Conservation (phyloP, 92 coral and sea anemone genomes). For the Phenganax stokvisi region DNA sequence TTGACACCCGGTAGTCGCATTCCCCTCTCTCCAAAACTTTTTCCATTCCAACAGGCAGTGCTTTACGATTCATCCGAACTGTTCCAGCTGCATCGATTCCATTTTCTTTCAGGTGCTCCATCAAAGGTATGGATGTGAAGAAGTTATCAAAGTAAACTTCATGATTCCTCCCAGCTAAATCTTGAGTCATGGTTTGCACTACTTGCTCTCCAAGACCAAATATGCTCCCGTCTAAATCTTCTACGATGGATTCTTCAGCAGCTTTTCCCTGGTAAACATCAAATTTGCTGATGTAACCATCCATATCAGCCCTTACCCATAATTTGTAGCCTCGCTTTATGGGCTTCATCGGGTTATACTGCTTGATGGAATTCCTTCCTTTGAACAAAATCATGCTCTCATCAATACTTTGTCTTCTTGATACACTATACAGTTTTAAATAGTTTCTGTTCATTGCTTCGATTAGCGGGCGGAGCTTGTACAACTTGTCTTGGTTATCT, state of each 20-base stretch:
- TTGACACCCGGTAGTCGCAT: conserved; percentile 31
- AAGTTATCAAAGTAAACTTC: conserved; percentile 50
- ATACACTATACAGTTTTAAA: conserved; percentile 47
- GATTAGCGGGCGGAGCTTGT: conserved; percentile 46
- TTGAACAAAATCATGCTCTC: conserved; percentile 39
- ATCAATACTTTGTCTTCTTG: conserved; percentile 48
- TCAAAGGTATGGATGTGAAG: conserved; percentile 48
- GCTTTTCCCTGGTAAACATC: conserved; percentile 50
- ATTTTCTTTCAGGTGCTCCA: conserved; percentile 52
- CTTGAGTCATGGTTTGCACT: conserved; percentile 28
- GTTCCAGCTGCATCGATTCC: conserved; percentile 53
- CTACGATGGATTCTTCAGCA: not conserved
- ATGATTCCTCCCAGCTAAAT: conserved; percentile 27
- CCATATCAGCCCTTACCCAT: conserved; percentile 56
- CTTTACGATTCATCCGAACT: conserved; percentile 12
- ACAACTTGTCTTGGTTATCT: conserved; percentile 31
- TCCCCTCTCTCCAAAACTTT: conserved; percentile 23
- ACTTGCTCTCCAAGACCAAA: conserved; percentile 49
- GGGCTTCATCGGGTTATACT: conserved; percentile 4
- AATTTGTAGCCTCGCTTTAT: conserved; percentile 50
- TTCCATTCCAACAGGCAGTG: conserved; percentile 34
- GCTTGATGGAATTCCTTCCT: not conserved
- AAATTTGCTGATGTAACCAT: conserved; percentile 54
- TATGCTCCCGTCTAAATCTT: conserved; percentile 30
- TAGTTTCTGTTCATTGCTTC: conserved; percentile 45